Evolutionary conservation across 1,140 invertebrate genomes (phyloP).

Genomic region (Helicorthomorpha holstii): DNA sequence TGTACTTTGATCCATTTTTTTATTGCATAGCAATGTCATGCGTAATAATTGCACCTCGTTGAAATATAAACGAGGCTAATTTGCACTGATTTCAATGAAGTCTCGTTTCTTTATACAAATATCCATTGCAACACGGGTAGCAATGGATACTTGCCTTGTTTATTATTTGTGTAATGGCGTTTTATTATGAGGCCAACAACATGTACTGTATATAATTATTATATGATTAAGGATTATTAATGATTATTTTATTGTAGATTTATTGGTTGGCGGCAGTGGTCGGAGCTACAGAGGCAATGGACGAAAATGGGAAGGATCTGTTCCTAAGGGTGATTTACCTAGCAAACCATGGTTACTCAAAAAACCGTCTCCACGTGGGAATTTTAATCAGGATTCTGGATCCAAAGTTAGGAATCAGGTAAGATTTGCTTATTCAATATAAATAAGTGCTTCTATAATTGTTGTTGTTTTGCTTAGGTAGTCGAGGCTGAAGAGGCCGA

Average conservation of each 20-base stretch:
- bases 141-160: too few species aligned
- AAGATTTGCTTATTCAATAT: not conserved
- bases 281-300: too few species aligned
- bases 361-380: not conserved
- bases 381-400: not conserved
- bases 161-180: too few species aligned
- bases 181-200: too few species aligned
- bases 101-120: not conserved
- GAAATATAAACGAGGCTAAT: not conserved
- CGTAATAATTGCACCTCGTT: not conserved
- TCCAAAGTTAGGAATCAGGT: not conserved
- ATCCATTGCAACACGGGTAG: not conserved
- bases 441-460: not conserved
- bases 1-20: not conserved
- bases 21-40: not conserved
- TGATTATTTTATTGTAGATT: too few species aligned
- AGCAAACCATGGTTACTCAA: not conserved
- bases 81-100: not conserved
- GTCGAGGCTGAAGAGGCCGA: conserved; percentile 40
- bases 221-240: too few species aligned
- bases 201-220: too few species aligned
- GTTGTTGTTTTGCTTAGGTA: conserved; percentile 23
- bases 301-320: too few species aligned
- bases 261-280: too few species aligned
- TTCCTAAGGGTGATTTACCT: not conserved